Conservation (phyloP, 53 echinoderm and acorn worm species). For the Henricia sp. region DNA sequence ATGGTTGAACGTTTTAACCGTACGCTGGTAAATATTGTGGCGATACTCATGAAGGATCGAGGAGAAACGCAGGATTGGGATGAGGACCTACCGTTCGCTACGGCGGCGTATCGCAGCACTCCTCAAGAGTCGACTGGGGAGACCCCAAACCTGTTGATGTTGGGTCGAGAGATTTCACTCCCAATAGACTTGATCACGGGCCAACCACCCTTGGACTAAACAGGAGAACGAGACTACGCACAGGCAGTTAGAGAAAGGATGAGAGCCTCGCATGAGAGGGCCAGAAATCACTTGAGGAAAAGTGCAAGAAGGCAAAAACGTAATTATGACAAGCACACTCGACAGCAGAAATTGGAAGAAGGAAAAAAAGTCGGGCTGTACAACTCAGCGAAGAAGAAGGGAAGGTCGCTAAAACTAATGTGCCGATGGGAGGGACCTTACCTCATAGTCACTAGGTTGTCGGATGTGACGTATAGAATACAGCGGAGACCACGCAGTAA, state of each 20-base stretch:
- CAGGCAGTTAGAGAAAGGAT: slow-evolving; percentile 20
- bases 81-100: slow-evolving; percentile 31
- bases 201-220: too few relatives aligned
- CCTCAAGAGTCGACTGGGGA: too few relatives aligned
- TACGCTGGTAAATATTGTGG: slow-evolving; percentile 23
- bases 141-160: too few relatives aligned
- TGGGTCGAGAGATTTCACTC: too few relatives aligned
- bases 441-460: slow-evolving; percentile 1
- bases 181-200: too few relatives aligned
- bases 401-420: background rate
- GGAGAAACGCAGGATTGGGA: slow-evolving; percentile 53
- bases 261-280: background rate
- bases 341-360: too few relatives aligned
- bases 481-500: slow-evolving; percentile 13
- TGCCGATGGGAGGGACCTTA: slow-evolving; percentile 29
- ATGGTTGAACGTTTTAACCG: slow-evolving; percentile 54
- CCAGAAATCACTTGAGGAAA: background rate
- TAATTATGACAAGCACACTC: too few relatives aligned
- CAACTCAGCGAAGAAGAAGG: background rate
- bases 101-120: too few relatives aligned
- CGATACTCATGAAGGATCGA: slow-evolving; percentile 24
- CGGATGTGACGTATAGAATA: slow-evolving; percentile 36
- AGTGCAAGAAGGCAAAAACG: background rate
- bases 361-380: slow-evolving; percentile 48
- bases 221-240: slow-evolving; percentile 12